Evolutionary conservation across 2,797 vertebrate genomes (phyloP).

Genomic region (Poecilia picta): DNA sequence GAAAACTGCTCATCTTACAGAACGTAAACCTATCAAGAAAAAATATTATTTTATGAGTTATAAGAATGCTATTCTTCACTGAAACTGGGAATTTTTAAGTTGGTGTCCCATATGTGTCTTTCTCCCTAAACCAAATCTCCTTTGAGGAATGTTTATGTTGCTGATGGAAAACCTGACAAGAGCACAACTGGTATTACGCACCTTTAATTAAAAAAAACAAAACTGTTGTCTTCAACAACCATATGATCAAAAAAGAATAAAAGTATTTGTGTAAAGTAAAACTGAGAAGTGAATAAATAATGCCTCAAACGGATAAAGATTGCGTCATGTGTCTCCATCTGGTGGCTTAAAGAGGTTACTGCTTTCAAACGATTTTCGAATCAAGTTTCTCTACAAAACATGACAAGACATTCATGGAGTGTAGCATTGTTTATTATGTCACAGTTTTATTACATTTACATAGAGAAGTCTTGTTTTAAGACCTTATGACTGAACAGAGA

Average conservation of each 20-base stretch:
- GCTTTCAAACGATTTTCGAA: neutral
- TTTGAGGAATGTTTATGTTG: neutral
- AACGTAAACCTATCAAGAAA: neutral
- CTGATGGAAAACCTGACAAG: neutral
- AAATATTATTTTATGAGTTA: neutral
- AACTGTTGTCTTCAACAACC: neutral
- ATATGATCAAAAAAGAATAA: neutral
- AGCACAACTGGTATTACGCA: neutral
- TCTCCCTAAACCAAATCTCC: neutral
- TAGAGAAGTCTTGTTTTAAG: neutral
- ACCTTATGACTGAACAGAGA: neutral
- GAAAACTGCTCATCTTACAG: neutral
- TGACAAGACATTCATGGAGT: neutral
- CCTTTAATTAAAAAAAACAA: neutral
- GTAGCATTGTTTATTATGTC: neutral
- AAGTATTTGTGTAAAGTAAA: neutral
- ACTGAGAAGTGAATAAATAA: neutral
- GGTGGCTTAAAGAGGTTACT: conserved; percentile 46
- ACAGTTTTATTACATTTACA: neutral
- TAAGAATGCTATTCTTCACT: neutral
- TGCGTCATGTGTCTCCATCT: conserved; percentile 57
- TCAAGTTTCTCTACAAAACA: neutral
- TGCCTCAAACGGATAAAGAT: neutral
- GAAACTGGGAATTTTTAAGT: neutral
- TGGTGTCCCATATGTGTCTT: neutral